Percentiles rank a stretch among this genome's conserved stretches.
Conservation (phyloP, 2,113 vertebrate genomes). For the Setophaga coronata region DNA sequence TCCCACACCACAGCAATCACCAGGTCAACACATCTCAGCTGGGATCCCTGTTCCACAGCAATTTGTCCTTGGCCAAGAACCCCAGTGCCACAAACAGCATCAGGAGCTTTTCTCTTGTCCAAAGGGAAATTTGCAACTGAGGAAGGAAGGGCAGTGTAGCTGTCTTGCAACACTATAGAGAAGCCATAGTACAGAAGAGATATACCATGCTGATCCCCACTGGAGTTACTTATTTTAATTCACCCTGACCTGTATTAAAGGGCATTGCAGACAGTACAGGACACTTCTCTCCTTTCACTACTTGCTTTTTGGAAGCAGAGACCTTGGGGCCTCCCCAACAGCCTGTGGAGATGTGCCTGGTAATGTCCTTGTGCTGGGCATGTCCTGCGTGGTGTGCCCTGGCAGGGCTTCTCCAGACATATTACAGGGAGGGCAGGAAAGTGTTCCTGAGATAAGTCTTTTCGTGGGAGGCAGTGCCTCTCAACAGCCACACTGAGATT, state of each 20-base stretch:
- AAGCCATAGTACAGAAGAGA: background rate
- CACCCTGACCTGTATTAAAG: background rate
- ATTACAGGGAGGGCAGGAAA: background rate
- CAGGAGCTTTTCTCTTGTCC: background rate
- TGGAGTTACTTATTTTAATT: background rate
- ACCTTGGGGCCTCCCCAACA: background rate
- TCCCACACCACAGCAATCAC: too few species aligned
- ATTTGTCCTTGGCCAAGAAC: background rate
- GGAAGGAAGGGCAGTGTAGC: background rate
- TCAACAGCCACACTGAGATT: background rate
- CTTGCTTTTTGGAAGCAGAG: background rate
- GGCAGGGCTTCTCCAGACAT: background rate
- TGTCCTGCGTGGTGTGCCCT: background rate
- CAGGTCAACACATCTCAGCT: background rate
- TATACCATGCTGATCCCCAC: background rate
- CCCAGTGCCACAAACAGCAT: background rate
- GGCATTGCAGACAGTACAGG: background rate
- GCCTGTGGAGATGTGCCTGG: background rate
- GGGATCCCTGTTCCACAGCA: background rate
- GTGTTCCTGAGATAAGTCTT: background rate
- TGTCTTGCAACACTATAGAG: background rate
- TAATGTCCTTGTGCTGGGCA: fast-evolving
- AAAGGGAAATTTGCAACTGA: background rate
- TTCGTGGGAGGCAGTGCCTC: background rate
- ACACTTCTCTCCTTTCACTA: background rate